Evolutionary conservation across 1,140 invertebrate genomes (phyloP).

Genomic region (Nautilus pompilius): DNA sequence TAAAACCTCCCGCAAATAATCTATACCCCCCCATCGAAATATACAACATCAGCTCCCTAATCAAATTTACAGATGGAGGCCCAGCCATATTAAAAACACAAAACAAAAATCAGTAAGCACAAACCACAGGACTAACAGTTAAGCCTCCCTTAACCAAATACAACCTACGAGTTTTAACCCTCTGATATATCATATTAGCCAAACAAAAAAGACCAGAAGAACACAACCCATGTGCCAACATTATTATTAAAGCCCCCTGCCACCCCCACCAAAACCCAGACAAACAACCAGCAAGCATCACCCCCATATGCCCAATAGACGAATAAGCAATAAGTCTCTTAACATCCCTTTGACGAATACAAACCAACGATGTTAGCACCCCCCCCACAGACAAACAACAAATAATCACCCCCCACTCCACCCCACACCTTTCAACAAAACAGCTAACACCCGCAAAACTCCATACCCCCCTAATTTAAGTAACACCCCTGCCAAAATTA

Average conservation of each 20-base stretch:
- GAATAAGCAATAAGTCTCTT: conserved; percentile 67
- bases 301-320: conserved; percentile 62
- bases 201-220: conserved; percentile 70
- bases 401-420: conserved; percentile 57
- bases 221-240: conserved; percentile 64
- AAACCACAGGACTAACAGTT: background rate
- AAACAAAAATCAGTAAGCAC: background rate
- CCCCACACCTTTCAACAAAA: conserved; percentile 51
- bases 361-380: conserved; percentile 61
- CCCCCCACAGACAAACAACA: conserved; percentile 55
- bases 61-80: background rate
- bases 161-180: conserved; percentile 50
- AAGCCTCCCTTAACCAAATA: conserved; percentile 52
- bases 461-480: conserved; percentile 69
- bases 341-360: conserved; percentile 63
- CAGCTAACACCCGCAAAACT: conserved; percentile 59
- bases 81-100: background rate
- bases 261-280: conserved; percentile 55
- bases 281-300: conserved; percentile 59
- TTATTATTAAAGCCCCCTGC: conserved; percentile 60
- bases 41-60: background rate
- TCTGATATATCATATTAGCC: conserved; percentile 65
- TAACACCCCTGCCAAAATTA: conserved; percentile 69
- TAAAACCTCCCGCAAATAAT: background rate
- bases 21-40: background rate